Base-by-base conservation (phyloP, 2,797 vertebrate species). In the Alca torda region DNA sequence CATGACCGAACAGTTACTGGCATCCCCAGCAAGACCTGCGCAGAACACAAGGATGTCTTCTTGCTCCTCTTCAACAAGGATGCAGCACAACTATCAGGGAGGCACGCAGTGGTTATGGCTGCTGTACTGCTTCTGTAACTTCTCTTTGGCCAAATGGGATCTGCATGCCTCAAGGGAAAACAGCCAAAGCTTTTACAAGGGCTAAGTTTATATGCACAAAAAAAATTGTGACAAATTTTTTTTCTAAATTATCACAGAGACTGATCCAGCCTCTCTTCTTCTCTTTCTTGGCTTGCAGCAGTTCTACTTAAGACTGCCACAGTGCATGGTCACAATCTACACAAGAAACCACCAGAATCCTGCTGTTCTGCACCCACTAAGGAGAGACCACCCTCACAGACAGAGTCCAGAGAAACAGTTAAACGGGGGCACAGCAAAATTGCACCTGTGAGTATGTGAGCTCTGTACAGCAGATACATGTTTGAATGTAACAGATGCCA, bases 391-490 rank as follows among this genome's bases (percentile, higher is more conserved):
- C 7, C 45, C 28, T 5, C 80, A n/a, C 39, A 46, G 54, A 35
- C 4, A 4, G 69, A 78, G 46, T 6, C 33, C 73, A 83, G 72
- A 79, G 63, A 33, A 83, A 9, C 11, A 73, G 16, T 6, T 45
- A 31, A n/a, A 72, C 13, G 17, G 83, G 24, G 26, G 2, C 53
- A 75, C 0, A 31, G 64, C 39, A 67, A 75, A 78, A 25, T 9
- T 16, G 2, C 48, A 59, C 13, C 79, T 41, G 35, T 5, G 67
- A 81, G 74, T 37, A 21, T 6, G 9, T 5, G 6, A 75, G 65
- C n/a, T 59, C 82, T 31, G 46, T 26, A 1, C 0, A 59, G 53
- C 56, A 87, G 37, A 23, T 7, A 50, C 1, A 14, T 2, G 1
- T 56, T 65, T 48, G 51, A 39, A 2, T 20, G 59, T 48, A 26